Evolutionary conservation across 2,797 vertebrate species (phyloP), one percentile per base, ranked within the genome.

Genomic region (Meriones psammophilus): DNA sequence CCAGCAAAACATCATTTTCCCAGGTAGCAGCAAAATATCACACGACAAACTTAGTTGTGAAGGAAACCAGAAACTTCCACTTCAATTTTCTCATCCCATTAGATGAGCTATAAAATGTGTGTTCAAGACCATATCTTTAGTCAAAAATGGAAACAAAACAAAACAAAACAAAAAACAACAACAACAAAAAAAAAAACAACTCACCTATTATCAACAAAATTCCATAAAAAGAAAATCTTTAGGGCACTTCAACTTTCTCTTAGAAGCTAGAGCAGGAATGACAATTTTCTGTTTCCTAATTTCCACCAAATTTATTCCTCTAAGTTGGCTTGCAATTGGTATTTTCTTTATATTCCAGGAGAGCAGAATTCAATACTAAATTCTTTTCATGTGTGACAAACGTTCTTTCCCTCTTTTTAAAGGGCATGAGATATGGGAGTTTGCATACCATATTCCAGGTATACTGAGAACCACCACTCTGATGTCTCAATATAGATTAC

Each of bases 241-340:
- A 92, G 68, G 88, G 73, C 6, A 92, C 56, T 84, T 66, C 91
- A 68, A 66, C 13, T 95, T 95, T 95, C 91, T 95, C 78, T 90
- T 93, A 95, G 92, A 58, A 97, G 96, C 0, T n/a, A 80, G 96
- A 96, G 62, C 15, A 42, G 71, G 68, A 96, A 97, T 95, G 94
- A 13, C 78, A 86, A 89, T 42, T 96, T 92, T 78, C 76, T 95
- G 56, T 58, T 88, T 76, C 94, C 96, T 96, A 18, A 6, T 92
- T 26, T 92, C 91, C 28, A 28, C 95, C 89, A 96, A 96, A 93
- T 73, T 64, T 17, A 58, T 0, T 3, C 94, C 42, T 87, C 36
- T n/a, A 62, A 83, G 50, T 30, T 36, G 79, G 50, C 30, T 76
- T 88, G 22, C 42, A 71, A 2, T 85, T 90, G 73, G 42, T 68